Conservation (phyloP, 1,140 invertebrate genomes). For the Lethrus apterus region DNA sequence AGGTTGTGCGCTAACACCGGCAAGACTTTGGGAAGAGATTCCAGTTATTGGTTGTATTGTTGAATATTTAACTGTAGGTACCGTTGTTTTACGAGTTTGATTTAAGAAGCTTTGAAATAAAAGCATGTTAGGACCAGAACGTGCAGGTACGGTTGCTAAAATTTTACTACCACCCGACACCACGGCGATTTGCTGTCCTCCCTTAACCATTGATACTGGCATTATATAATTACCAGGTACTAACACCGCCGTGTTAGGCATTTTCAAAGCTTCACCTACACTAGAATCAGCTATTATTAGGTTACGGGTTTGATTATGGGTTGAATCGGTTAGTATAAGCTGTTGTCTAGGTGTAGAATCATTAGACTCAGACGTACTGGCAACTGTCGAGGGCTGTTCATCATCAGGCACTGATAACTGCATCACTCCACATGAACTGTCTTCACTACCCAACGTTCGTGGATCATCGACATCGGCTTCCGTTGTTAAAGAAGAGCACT, state of each 20-base stretch:
- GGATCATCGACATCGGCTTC: slow-evolving; percentile 53
- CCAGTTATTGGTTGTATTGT: slow-evolving; percentile 41
- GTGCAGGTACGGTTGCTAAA: slow-evolving; percentile 53
- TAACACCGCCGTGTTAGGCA: slow-evolving; percentile 52
- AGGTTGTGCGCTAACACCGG: slow-evolving; percentile 33
- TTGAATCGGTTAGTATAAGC: slow-evolving; percentile 33
- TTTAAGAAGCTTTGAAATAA: slow-evolving; percentile 50
- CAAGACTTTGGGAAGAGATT: slow-evolving; percentile 35
- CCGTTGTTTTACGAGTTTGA: slow-evolving; percentile 41
- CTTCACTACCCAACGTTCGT: slow-evolving; percentile 61
- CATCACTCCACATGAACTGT: slow-evolving; percentile 59
- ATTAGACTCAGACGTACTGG: slow-evolving; percentile 34
- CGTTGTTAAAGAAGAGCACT: slow-evolving; percentile 42
- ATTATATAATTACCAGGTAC: slow-evolving; percentile 62
- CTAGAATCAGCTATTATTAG: slow-evolving; percentile 50
- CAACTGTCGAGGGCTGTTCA: slow-evolving; percentile 31
- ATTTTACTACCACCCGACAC: slow-evolving; percentile 61
- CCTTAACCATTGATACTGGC: slow-evolving; percentile 61
- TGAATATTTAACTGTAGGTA: slow-evolving; percentile 46
- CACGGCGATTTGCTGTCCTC: slow-evolving; percentile 61
- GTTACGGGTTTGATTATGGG: slow-evolving; percentile 42
- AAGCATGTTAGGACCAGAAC: slow-evolving; percentile 47
- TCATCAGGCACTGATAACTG: slow-evolving; percentile 44
- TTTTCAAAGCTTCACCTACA: slow-evolving; percentile 48
- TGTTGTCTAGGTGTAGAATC: slow-evolving; percentile 30